These are phyloP conservation scores for Acanthornis magna DNA, from an alignment of 2,797 vertebrate species.

Conservation along the genomic window DNA sequence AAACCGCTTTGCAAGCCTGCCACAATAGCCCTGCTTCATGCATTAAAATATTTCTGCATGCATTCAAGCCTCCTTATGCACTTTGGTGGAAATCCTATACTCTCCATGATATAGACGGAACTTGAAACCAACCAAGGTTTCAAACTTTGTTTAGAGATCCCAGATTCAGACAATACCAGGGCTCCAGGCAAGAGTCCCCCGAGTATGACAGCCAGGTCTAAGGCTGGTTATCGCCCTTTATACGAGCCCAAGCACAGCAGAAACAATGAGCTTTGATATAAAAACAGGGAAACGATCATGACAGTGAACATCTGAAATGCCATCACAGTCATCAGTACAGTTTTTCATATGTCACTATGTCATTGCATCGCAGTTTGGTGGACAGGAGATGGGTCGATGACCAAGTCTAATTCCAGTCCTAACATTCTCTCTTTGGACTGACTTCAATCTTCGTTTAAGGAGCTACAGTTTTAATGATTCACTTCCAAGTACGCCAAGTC, in stretches of 20 bases:
- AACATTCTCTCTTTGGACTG: background rate
- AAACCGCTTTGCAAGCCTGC: background rate
- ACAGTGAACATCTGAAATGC: background rate
- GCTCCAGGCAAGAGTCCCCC: background rate
- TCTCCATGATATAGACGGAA: background rate
- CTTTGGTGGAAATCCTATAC: background rate
- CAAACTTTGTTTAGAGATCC: background rate
- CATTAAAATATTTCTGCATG: background rate
- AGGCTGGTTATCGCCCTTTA: background rate
- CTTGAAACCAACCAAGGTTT: background rate
- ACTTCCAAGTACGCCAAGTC: background rate
- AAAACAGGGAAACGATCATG: background rate
- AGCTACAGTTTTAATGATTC: conserved; percentile 46
- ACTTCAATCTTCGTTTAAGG: conserved; percentile 10
- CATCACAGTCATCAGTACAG: background rate
- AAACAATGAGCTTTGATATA: background rate
- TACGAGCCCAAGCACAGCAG: background rate
- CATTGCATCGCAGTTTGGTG: background rate
- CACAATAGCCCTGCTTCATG: background rate
- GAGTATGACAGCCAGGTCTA: background rate
- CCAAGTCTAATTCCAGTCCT: background rate
- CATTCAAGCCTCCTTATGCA: background rate
- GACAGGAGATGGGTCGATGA: background rate
- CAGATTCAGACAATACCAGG: background rate
- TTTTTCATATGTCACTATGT: background rate